Conservation (phyloP, 2,113 vertebrate genomes). For the Pipra filicauda region DNA sequence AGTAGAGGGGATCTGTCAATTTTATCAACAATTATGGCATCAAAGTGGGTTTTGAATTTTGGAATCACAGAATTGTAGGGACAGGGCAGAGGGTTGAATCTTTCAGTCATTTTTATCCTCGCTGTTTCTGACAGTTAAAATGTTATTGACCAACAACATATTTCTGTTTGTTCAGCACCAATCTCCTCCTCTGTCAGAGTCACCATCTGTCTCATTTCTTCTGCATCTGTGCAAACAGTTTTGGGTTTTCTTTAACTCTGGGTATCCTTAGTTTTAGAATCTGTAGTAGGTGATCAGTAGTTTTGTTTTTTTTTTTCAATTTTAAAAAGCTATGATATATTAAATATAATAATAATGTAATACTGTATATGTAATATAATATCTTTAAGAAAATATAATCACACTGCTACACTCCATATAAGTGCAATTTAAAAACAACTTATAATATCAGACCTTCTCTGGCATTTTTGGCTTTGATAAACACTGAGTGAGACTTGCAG, state of each 20-base stretch:
- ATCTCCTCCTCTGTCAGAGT: not conserved
- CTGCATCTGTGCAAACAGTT: not conserved
- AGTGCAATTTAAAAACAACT: not conserved
- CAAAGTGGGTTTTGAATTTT: not conserved
- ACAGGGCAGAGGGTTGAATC: not conserved
- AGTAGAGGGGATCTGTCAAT: not conserved
- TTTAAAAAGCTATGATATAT: not conserved
- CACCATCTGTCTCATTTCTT: conserved; percentile 9
- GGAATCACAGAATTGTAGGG: not conserved
- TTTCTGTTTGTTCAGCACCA: not conserved
- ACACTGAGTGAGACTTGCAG: not conserved
- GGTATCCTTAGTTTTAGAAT: not conserved
- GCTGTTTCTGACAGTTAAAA: conserved; percentile 11
- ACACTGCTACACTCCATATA: not conserved
- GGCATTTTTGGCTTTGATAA: not conserved
- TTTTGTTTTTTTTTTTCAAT: not conserved
- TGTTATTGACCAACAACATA: conserved; percentile 11
- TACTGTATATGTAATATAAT: too few species aligned
- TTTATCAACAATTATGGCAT: not conserved
- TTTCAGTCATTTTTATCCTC: not conserved
- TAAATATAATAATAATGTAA: not conserved
- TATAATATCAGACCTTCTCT: not conserved
- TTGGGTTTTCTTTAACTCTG: not conserved
- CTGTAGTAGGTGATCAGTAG: not conserved
- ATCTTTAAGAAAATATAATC: not conserved